Evolutionary conservation across 2,113 vertebrate genomes (phyloP).

Genomic region (Thamnaconus septentrionalis): DNA sequence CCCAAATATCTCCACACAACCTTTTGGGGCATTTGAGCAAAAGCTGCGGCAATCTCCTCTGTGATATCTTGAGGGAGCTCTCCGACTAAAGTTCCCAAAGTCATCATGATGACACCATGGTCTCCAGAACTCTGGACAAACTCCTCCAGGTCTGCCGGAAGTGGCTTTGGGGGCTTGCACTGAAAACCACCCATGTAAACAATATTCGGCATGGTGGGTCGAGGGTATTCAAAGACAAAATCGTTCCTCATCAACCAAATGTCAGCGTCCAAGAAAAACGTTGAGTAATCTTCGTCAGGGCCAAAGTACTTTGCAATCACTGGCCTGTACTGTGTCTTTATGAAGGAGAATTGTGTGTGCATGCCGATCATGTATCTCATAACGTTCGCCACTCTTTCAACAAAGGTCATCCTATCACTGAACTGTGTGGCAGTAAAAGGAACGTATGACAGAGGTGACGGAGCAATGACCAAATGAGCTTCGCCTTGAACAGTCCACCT

Average conservation of each 20-base stretch:
- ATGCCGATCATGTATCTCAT: conserved; percentile 36
- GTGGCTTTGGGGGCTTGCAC: conserved; percentile 49
- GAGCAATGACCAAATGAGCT: conserved; percentile 69
- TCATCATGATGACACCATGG: conserved; percentile 71
- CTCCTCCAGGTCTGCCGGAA: conserved; percentile 50
- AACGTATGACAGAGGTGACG: conserved; percentile 72
- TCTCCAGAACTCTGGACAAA: conserved; percentile 70
- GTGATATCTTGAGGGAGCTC: conserved; percentile 50
- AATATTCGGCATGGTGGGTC: conserved; percentile 65
- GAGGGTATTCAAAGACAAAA: conserved; percentile 72
- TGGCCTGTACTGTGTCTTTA: conserved; percentile 60
- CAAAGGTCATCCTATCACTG: conserved; percentile 74
- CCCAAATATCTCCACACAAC: conserved; percentile 71
- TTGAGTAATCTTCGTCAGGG: conserved; percentile 61
- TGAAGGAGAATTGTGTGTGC: conserved; percentile 7
- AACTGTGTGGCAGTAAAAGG: conserved; percentile 65
- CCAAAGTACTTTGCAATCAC: conserved; percentile 67
- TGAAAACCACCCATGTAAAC: conserved; percentile 66
- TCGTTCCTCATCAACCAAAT: conserved; percentile 76
- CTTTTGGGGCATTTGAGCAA: conserved; percentile 71
- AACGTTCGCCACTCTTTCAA: conserved; percentile 68
- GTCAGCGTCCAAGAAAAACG: conserved; percentile 66
- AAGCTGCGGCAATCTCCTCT: conserved; percentile 71
- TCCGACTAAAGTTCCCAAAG: conserved; percentile 62
- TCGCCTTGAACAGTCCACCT: conserved; percentile 75